phyloP scores from a whole-genome alignment of 2,113 vertebrate species.

The Nothocercus nigrocapillus region DNA sequence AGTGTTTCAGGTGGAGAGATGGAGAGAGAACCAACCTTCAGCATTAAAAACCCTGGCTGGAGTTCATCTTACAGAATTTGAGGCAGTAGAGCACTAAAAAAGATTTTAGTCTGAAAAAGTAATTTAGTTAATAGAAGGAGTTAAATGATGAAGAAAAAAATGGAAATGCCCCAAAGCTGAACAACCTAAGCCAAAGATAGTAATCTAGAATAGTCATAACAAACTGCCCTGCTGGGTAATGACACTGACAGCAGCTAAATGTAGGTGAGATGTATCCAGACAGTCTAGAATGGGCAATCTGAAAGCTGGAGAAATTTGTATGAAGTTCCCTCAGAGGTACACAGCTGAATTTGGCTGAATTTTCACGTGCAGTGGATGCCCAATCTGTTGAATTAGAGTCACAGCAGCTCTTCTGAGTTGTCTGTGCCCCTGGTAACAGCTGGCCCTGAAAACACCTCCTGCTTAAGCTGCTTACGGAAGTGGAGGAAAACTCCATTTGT shows the following conservation, averaged over 20 bases:
- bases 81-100: not conserved
- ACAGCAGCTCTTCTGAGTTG: not conserved
- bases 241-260: not conserved
- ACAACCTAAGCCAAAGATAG: not conserved
- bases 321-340: not conserved
- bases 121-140: not conserved
- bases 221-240: not conserved
- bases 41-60: not conserved
- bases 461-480: accelerated
- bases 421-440: accelerated
- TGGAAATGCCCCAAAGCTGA: not conserved
- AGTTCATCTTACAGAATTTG: not conserved
- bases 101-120: not conserved
- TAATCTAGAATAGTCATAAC: not conserved
- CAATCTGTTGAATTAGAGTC: not conserved
- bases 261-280: not conserved
- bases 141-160: not conserved
- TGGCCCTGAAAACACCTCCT: not conserved
- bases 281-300: not conserved
- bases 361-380: not conserved
- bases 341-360: not conserved
- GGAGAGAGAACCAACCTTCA: not conserved
- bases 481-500: not conserved
- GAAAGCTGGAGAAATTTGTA: not conserved
- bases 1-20: not conserved